Base-by-base conservation (phyloP, 1,140 invertebrate genomes). In the Scaptodrosophila lebanonensis region DNA sequence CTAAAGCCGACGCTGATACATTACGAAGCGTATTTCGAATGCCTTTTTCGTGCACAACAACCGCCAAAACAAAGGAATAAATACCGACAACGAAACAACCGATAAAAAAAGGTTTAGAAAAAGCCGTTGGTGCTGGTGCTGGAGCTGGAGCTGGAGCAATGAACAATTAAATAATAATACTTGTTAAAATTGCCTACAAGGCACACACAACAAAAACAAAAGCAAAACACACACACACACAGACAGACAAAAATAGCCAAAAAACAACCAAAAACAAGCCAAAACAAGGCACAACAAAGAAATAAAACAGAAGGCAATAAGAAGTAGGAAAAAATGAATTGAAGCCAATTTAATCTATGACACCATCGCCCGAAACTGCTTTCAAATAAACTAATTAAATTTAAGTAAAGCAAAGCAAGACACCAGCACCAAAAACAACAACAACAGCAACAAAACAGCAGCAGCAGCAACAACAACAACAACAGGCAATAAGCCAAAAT, bases 381-480 rank as follows among this genome's bases (percentile, higher is more conserved):
- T 77, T 77, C 72, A 77, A 77, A 77, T 79, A 77, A 77, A 79
- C 72, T 77, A 77, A 77, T 77, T 77, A 77, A 77, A 77, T 77
- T 77, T 76, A 77, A 64, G 67, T 60, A 77, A 77, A 77, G 63
- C 67, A 67, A 25, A 25, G 8, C 22, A 25, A 62, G 53, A 42
- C 54, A 29, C 22, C 25, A 45, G 44, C 53, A 49, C 15, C 18
- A 44, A 5, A 12, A 52, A 22, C 17, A 47, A 13, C 35, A 66
- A 38, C 35, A 50, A 58, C 12, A 54, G 48, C 48, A 65, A 57
- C 13, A 30, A 42, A 9, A 33, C 30, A 48, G 44, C 44, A 27
- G 30, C 44, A 33, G n/a, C n/a, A n/a, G 25, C 12, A 20, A 13
- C n/a, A 18, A 25, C 3, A 8, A 25, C 22, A 25, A 25, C 22